Conservation (phyloP, 2,797 vertebrate genomes). For the Spinus olivaceus region DNA sequence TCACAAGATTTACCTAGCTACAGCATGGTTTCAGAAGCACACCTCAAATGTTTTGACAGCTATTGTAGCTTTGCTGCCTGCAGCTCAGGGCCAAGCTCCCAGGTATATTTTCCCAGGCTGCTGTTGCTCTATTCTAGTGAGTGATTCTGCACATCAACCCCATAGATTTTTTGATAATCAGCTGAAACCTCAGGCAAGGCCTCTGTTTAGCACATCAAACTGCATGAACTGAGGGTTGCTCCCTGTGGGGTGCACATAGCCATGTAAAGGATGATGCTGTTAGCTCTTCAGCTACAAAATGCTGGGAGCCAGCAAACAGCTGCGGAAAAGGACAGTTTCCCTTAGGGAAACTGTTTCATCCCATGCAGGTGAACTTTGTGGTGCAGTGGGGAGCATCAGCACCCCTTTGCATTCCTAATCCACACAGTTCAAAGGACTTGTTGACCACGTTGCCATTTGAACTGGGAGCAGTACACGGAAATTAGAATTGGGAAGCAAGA, state of each 20-base stretch:
- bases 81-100: not conserved
- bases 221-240: not conserved
- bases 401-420: not conserved
- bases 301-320: not conserved
- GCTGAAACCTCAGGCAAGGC: not conserved
- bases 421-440: not conserved
- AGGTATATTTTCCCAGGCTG: not conserved
- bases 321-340: not conserved
- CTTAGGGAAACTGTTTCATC: not conserved
- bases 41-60: not conserved
- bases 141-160: not conserved
- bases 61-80: not conserved
- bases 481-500: not conserved
- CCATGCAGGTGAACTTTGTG: not conserved
- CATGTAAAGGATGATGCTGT: not conserved
- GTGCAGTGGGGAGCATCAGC: not conserved
- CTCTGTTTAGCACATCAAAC: not conserved
- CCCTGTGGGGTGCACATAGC: not conserved
- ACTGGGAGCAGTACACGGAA: not conserved
- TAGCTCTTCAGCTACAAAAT: not conserved
- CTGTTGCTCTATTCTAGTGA: not conserved
- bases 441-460: rapidly evolving
- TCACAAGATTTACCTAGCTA: not conserved
- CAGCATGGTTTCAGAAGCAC: not conserved
- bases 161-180: not conserved